These are phyloP conservation scores for Ctenomys sociabilis DNA, from an alignment of 2,113 vertebrate genomes.

Conservation along the genomic window DNA sequence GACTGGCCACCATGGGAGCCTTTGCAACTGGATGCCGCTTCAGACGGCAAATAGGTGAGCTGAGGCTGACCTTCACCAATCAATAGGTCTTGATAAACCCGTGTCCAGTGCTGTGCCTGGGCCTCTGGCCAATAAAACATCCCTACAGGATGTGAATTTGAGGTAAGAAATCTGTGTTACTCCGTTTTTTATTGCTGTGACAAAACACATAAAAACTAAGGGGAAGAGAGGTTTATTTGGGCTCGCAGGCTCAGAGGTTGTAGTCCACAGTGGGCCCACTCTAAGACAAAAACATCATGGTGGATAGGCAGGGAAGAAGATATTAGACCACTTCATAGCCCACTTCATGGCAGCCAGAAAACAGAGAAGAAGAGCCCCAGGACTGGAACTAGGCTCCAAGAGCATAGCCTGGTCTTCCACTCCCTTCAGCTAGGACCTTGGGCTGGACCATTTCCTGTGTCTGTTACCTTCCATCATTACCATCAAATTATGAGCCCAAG, in stretches of 20 bases:
- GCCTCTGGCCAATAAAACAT: not conserved
- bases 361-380: not conserved
- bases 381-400: not conserved
- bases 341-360: not conserved
- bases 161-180: not conserved
- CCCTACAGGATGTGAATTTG: not conserved
- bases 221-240: not conserved
- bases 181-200: not conserved
- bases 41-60: not conserved
- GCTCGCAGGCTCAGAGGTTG: not conserved
- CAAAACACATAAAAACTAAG: not conserved
- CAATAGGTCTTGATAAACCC: not conserved
- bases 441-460: not conserved
- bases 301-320: not conserved
- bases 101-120: not conserved
- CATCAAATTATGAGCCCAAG: not conserved
- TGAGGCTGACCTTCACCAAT: not conserved
- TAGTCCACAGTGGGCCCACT: not conserved
- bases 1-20: accelerated
- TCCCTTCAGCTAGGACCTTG: not conserved
- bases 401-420: not conserved
- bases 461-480: not conserved
- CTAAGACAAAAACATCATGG: not conserved
- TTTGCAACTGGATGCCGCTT: not conserved
- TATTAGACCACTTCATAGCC: too few species aligned